phyloP scores from a whole-genome alignment of 1,140 invertebrate genomes.

The Acromyrmex echinatior region DNA sequence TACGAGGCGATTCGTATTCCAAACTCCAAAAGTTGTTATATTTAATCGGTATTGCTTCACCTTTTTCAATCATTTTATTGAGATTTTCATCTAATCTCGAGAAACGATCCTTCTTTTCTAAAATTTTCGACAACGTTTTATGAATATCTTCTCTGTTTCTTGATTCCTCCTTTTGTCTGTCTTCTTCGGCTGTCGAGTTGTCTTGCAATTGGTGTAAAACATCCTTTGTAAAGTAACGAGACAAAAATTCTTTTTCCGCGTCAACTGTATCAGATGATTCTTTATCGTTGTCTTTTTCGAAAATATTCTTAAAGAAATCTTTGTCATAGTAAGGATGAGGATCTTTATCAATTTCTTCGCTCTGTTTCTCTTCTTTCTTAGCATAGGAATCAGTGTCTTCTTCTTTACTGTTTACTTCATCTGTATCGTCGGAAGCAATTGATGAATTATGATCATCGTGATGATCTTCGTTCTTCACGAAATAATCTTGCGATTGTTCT shows the following conservation, averaged over 20 bases:
- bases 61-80: constrained; percentile 82
- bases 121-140: constrained; percentile 67
- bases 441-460: background rate
- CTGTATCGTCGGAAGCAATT: background rate
- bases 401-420: background rate
- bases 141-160: background rate
- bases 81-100: constrained; percentile 83
- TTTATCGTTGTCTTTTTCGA: background rate
- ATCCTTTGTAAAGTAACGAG: constrained; percentile 57
- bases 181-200: constrained; percentile 7
- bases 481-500: background rate
- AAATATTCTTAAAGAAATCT: constrained; percentile 47
- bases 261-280: background rate
- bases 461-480: background rate
- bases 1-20: constrained; percentile 83
- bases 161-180: constrained; percentile 41
- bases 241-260: constrained; percentile 45
- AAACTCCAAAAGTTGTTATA: constrained; percentile 87
- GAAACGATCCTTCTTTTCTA: constrained; percentile 80
- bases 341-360: constrained; percentile 14
- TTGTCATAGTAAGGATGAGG: constrained; percentile 41
- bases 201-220: constrained; percentile 40
- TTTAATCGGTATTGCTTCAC: constrained; percentile 81
- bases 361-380: constrained; percentile 21
- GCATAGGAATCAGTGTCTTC: background rate